A percentile compares a stretch with the other conserved stretches of the same genome.
phyloP scores from a whole-genome alignment of 2,113 vertebrate genomes.

The Clarias magur region DNA sequence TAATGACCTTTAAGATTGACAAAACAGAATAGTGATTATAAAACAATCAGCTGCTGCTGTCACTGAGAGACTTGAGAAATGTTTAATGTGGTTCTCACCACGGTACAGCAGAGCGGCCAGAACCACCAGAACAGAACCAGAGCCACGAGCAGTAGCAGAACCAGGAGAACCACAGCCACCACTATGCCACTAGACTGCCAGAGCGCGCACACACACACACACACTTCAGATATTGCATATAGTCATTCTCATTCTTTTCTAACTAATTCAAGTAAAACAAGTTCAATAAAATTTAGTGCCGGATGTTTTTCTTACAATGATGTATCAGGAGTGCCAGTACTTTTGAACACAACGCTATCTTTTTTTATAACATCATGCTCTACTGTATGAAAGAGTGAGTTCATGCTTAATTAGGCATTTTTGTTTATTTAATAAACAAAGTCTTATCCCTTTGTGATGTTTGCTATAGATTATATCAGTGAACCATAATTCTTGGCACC shows the following conservation, averaged over 20 bases:
- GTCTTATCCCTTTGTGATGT: background rate
- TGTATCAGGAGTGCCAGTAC: background rate
- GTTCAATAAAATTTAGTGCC: background rate
- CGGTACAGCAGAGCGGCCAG: slow-evolving; percentile 97
- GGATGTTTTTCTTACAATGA: background rate
- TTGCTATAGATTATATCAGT: background rate
- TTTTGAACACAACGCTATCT: background rate
- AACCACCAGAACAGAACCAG: slow-evolving; percentile 92
- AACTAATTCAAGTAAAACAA: background rate
- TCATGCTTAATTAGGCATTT: background rate
- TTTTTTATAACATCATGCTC: background rate
- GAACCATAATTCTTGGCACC: background rate
- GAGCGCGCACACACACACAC: background rate
- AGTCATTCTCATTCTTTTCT: background rate
- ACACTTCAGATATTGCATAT: background rate
- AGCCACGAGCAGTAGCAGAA: slow-evolving; percentile 79
- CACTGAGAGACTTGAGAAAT: background rate
- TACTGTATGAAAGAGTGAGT: background rate
- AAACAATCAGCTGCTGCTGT: background rate
- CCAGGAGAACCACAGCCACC: slow-evolving; percentile 82
- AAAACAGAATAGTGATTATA: background rate
- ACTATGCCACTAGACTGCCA: slow-evolving; percentile 80
- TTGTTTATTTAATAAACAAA: background rate
- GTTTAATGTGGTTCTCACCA: slow-evolving; percentile 73
- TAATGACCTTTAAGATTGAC: slow-evolving; percentile 82